A percentile compares a stretch with the other conserved stretches of the same genome.
Evolutionary conservation across 37 sponge, comb jelly and placozoan species (phyloP).

Genomic region (Petrosia ficiformis): DNA sequence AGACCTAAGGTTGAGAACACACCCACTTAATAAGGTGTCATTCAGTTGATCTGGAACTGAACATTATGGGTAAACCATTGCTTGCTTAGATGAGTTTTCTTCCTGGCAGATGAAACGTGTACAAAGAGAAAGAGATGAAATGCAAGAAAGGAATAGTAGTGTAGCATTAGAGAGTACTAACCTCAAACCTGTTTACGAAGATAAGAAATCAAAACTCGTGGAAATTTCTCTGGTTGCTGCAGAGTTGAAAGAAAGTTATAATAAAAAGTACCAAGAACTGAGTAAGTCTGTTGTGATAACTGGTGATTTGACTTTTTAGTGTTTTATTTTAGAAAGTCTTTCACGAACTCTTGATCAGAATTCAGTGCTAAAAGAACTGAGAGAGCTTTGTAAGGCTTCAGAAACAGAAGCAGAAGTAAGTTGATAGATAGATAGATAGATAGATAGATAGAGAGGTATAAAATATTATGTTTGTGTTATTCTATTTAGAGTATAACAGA

Average conservation of each 20-base stretch:
- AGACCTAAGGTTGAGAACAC: too few relatives aligned
- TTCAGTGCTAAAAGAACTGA: too few relatives aligned
- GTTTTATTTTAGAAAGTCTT: not conserved
- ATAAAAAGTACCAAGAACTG: constrained; percentile 19
- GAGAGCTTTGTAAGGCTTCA: too few relatives aligned
- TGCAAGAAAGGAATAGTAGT: constrained; percentile 20
- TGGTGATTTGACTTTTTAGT: not conserved
- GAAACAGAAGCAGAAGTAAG: constrained; percentile 54
- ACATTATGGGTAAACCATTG: too few relatives aligned
- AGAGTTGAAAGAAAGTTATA: constrained; percentile 41
- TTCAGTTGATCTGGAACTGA: too few relatives aligned
- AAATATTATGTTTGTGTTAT: too few relatives aligned
- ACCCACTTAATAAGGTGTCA: too few relatives aligned
- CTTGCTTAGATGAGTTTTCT: too few relatives aligned
- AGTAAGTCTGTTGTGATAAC: constrained; percentile 18
- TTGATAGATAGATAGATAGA: not conserved
- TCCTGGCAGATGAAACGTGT: constrained; percentile 30
- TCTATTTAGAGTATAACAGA: constrained; percentile 52
- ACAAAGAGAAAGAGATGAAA: not conserved
- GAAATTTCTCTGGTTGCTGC: not conserved
- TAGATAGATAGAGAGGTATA: not conserved
- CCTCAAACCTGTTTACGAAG: constrained; percentile 29
- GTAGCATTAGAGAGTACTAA: constrained; percentile 31
- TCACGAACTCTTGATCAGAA: too few relatives aligned
- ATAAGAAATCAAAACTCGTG: constrained; percentile 11